Evolutionary conservation across 2,113 vertebrate species (phyloP), one percentile per base, ranked within the genome.

Genomic region (Thymallus thymallus): DNA sequence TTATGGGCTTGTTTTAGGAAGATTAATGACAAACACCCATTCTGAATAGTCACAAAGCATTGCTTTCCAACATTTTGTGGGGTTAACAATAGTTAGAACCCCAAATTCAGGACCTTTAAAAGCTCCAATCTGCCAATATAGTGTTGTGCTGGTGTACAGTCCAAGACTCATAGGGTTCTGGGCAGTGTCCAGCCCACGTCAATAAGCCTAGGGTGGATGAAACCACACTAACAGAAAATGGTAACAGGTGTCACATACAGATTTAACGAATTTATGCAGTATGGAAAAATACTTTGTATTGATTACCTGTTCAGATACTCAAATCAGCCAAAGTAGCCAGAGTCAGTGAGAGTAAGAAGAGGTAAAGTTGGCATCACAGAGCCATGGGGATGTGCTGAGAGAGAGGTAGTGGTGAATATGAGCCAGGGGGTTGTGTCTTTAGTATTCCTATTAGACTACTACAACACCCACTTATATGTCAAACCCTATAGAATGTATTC

Each of bases 231-330:
- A 87, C 81, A 86, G 84, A 83, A 82, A 80, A 87, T 82, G 84
- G 80, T 82, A 86, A 88, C 90, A 88, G 90, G 90, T 90, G 90
- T 90, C 89, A 87, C 84, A 77, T 72, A 80, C 84, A 87, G 80
- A 24, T 90, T 90, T 88, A 90, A 90, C 92, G 89, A 90, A 89
- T 85, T 87, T 80, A 82, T 88, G 85, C 82, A 74, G 80, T 81
- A 83, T 80, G 58, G 87, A 88, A 90, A 68, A 87, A 89, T 90
- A 87, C 90, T 90, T 90, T 86, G 82, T 91, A 91, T 91, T 84
- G 90, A 92, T 89, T 91, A 87, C 14, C 88, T 87, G 87, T 84
- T 89, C 83, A 22, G 76, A 84, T 76, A 72, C 85, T 88, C 83
- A 81, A 51, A 51, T 51, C 48, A 85, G 84, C 82, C 74, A 26